A percentile compares a stretch with the other conserved stretches of the same genome.
These are phyloP conservation scores for Phaetusa simplex DNA, from an alignment of 2,113 vertebrate genomes.

Conservation along the genomic window DNA sequence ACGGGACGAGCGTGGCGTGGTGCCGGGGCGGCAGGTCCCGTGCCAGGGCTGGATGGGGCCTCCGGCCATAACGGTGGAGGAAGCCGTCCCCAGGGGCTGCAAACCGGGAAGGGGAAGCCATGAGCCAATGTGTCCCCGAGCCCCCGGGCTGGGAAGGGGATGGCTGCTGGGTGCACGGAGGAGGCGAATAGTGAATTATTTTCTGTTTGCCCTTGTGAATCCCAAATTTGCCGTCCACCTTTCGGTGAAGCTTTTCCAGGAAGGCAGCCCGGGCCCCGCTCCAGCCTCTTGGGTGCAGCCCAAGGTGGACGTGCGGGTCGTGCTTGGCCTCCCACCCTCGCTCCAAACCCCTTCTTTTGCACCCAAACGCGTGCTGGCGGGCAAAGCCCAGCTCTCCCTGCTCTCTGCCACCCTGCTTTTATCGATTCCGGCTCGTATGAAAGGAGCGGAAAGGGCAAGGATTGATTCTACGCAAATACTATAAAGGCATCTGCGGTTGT, in stretches of 20 bases:
- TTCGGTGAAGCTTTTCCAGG: not conserved
- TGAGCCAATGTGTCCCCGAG: fast-evolving
- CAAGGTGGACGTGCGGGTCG: not conserved
- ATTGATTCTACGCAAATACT: not conserved
- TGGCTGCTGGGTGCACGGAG: fast-evolving
- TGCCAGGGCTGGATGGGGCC: not conserved
- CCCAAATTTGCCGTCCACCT: not conserved
- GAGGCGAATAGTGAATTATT: fast-evolving
- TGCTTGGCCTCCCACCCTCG: not conserved
- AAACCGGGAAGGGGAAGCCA: not conserved
- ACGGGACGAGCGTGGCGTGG: not conserved
- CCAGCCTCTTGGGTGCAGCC: not conserved
- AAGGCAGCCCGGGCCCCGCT: not conserved
- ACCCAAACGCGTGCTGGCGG: fast-evolving
- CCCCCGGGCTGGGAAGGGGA: not conserved
- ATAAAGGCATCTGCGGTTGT: not conserved
- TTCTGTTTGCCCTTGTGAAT: not conserved
- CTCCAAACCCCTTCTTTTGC: not conserved
- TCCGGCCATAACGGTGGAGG: fast-evolving
- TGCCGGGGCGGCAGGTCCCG: not conserved
- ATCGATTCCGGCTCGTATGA: not conserved
- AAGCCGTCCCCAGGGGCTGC: not conserved
- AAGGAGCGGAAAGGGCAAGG: constrained; percentile 3
- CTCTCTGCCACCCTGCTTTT: not conserved
- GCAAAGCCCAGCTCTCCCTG: not conserved